Base-by-base conservation (phyloP, 2,888 invertebrate species). In the Synanthedon tipuliformis region DNA sequence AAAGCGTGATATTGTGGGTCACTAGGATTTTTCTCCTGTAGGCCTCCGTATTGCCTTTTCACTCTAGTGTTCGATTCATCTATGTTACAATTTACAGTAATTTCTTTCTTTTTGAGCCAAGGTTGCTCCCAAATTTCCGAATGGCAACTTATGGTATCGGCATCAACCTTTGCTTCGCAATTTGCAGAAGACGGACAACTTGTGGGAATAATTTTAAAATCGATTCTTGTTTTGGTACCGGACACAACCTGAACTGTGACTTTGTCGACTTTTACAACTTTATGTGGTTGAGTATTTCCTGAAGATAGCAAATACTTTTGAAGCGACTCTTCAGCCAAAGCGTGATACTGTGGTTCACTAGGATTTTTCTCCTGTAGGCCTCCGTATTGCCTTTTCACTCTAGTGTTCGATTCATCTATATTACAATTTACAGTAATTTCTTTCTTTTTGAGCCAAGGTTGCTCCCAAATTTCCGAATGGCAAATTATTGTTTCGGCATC, bases 391-490 rank as follows among this genome's bases (percentile, higher is more conserved):
- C 15, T 53, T 63, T 62, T 1, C 2, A n/a, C 34, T 56, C 59
- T 61, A 8, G 41, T 12, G 7, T 54, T 52, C 1, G 12, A n/a
- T n/a, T 15, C 34, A 1, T 12, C n/a, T n/a, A 34, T 27, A 4
- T 50, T 49, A 49, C 70, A 71, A 3, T 52, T 51, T 1, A 67
- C 66, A 3, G 56, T 50, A 13, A 68, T 61, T 50, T 88, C 71
- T 1, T 74, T 76, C 40, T 77, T 70, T 0, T 68, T 58, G 13
- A 89, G 45, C 92, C 92, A 92, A 1, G 86, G 75, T 52, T 78
- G 81, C 16, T 90, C 87, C 91, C 90, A 92, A 41, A 91, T 78
- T 40, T 71, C 60, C 23, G 90, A 76, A 40, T 73, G 56, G 58
- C 90, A 90, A 49, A 23, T 49, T 49, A 49, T 8, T 3, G 12